Evolutionary conservation across 2,113 vertebrate genomes (phyloP).

Genomic region (Todiramphus chloris): DNA sequence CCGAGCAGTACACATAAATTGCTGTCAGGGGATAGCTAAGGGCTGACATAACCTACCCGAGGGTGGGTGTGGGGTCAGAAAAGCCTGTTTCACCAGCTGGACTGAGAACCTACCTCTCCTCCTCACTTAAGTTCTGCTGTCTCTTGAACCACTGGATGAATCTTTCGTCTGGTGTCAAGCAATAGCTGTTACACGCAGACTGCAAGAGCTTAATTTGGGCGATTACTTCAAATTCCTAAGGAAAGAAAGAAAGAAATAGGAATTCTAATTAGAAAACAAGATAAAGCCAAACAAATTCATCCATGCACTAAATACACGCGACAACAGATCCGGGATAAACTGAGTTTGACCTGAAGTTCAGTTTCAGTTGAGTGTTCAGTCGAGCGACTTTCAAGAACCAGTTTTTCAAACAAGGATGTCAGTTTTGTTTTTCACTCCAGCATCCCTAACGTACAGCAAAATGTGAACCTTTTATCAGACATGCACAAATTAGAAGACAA

Average conservation of each 20-base stretch:
- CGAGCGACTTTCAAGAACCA: background rate
- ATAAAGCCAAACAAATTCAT: background rate
- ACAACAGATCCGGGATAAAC: background rate
- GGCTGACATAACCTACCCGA: background rate
- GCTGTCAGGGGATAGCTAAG: background rate
- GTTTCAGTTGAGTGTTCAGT: background rate
- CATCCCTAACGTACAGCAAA: background rate
- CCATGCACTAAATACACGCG: background rate
- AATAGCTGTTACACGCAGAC: constrained; percentile 94
- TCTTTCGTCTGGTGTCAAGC: constrained; percentile 79
- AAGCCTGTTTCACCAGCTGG: background rate
- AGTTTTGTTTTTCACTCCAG: background rate
- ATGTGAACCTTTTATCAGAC: background rate
- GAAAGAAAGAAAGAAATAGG: background rate
- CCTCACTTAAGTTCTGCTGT: constrained; percentile 84
- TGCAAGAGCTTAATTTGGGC: constrained; percentile 95
- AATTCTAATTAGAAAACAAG: background rate
- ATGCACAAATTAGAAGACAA: background rate
- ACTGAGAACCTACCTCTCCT: constrained; percentile 84
- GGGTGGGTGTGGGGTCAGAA: background rate
- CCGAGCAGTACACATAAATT: background rate
- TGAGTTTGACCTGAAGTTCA: background rate
- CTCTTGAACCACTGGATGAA: constrained; percentile 91
- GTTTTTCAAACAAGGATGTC: background rate
- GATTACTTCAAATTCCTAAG: constrained; percentile 94